phyloP scores from a whole-genome alignment of 2,888 invertebrate species.

The Busseola fusca region DNA sequence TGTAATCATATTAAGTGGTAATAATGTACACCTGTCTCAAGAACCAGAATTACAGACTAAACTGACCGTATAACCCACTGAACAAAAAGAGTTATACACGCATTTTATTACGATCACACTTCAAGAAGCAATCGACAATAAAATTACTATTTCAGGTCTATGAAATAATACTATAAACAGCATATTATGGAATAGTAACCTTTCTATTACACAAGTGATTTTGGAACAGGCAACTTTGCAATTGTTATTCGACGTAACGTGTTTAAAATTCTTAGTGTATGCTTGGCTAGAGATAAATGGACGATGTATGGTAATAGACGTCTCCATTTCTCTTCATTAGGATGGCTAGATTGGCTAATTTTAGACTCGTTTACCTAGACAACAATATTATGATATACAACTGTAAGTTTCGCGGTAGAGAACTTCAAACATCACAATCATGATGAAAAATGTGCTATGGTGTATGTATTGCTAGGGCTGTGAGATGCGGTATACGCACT shows the following conservation, averaged over 20 bases:
- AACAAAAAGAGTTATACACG: slow-evolving; percentile 15
- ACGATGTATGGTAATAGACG: slow-evolving; percentile 37
- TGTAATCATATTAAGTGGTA: neutral
- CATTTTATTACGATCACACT: slow-evolving; percentile 28
- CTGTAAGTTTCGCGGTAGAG: neutral
- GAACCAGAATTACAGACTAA: slow-evolving; percentile 9
- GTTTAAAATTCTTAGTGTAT: slow-evolving; percentile 49
- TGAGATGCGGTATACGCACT: neutral
- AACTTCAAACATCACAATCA: neutral
- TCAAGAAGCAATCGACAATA: slow-evolving; percentile 29
- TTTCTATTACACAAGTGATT: slow-evolving; percentile 54
- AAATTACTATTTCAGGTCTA: slow-evolving; percentile 42
- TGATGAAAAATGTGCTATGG: neutral
- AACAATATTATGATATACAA: neutral
- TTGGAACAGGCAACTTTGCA: slow-evolving; percentile 37
- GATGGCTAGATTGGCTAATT: slow-evolving; percentile 13
- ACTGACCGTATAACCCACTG: slow-evolving; percentile 17
- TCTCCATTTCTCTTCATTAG: slow-evolving; percentile 40
- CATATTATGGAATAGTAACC: slow-evolving; percentile 50
- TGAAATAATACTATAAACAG: slow-evolving; percentile 55
- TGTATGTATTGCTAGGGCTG: neutral
- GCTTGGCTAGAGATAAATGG: slow-evolving; percentile 50
- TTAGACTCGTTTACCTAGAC: slow-evolving; percentile 10
- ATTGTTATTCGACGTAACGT: slow-evolving; percentile 40
- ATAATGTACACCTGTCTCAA: slow-evolving; percentile 3